Evolutionary conservation across 2,113 vertebrate genomes (phyloP).

Genomic region (Myanophis thanlyinensis): DNA sequence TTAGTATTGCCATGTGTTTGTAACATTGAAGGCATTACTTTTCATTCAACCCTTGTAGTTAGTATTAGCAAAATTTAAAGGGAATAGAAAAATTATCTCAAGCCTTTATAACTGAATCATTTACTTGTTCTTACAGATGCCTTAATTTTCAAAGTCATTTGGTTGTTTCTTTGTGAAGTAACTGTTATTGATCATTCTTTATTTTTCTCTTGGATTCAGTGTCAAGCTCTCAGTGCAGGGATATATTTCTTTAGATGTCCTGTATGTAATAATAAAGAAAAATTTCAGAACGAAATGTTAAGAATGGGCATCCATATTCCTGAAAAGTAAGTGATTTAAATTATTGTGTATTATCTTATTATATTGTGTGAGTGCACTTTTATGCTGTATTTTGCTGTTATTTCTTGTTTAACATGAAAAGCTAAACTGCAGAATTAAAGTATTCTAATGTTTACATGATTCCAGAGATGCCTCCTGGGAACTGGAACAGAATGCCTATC

Average conservation of each 20-base stretch:
- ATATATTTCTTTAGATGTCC: slow-evolving; percentile 96
- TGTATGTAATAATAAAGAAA: slow-evolving; percentile 90
- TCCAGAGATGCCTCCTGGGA: slow-evolving; percentile 98
- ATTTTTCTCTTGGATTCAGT: slow-evolving; percentile 68
- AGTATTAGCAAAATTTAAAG: neutral
- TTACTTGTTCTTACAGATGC: neutral
- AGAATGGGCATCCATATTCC: slow-evolving; percentile 95
- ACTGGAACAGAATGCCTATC: slow-evolving; percentile 91
- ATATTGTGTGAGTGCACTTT: neutral
- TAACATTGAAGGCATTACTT: neutral
- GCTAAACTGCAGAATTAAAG: neutral
- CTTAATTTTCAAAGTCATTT: neutral
- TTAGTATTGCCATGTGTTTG: neutral
- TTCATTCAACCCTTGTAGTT: neutral
- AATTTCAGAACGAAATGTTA: slow-evolving; percentile 94
- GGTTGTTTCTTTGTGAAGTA: neutral
- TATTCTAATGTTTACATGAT: slow-evolving; percentile 33
- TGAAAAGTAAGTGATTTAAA: slow-evolving; percentile 81
- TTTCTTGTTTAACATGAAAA: neutral
- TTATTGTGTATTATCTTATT: neutral
- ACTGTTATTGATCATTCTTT: slow-evolving; percentile 28
- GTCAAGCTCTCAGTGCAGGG: slow-evolving; percentile 91
- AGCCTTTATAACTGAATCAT: neutral
- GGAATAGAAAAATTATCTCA: neutral
- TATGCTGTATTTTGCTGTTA: neutral